Percentiles rank a stretch among this genome's conserved stretches.
Conservation (phyloP, 2,888 invertebrate species). For the Pachydiplax longipennis region DNA sequence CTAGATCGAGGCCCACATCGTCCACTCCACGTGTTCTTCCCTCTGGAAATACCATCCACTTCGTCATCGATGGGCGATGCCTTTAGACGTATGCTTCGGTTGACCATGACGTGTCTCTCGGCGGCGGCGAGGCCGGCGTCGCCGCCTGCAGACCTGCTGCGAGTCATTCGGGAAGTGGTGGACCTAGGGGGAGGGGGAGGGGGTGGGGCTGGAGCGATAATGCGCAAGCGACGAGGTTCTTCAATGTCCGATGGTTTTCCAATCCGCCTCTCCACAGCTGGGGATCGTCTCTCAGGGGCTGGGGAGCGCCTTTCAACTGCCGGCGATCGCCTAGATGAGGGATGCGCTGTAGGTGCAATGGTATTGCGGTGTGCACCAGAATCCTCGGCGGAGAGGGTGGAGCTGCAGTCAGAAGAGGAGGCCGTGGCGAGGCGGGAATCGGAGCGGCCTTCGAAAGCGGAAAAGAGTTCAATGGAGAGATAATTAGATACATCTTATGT, state of each 20-base stretch:
- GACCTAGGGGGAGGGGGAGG: conserved; percentile 58
- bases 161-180: conserved; percentile 52
- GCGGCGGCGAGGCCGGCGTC: conserved; percentile 48
- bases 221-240: conserved; percentile 50
- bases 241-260: background rate
- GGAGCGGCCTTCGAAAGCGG: background rate
- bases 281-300: background rate
- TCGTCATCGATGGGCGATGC: conserved; percentile 60
- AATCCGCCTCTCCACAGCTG: conserved; percentile 2
- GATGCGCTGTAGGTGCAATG: conserved; percentile 42
- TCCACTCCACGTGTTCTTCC: conserved; percentile 79
- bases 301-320: conserved; percentile 9
- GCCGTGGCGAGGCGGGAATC: conserved; percentile 36
- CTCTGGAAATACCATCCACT: conserved; percentile 62
- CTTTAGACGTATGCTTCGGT: conserved; percentile 36
- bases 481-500: no score
- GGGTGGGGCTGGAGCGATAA: conserved; percentile 55
- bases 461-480: background rate
- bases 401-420: conserved; percentile 38
- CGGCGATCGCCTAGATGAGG: background rate
- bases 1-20: conserved; percentile 62
- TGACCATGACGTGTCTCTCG: conserved; percentile 48
- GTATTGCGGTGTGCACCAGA: background rate
- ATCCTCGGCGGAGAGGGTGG: conserved; percentile 30
- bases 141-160: conserved; percentile 53